Conservation (phyloP, 1,140 invertebrate species). For the Cyphomyrmex costatus region DNA sequence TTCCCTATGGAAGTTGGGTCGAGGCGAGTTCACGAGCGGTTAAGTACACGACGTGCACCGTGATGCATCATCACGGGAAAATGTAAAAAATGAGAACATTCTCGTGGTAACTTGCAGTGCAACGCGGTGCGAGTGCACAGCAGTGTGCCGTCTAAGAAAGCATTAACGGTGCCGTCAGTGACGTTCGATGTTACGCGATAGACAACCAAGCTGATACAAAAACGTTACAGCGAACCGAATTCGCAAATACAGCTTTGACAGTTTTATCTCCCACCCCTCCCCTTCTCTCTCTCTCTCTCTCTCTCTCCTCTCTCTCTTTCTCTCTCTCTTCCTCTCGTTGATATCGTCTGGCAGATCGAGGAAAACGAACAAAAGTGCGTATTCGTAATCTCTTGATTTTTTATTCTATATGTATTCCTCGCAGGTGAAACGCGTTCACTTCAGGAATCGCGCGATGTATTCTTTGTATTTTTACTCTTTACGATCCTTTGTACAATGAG, state of each 20-base stretch:
- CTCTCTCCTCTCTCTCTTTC: neutral
- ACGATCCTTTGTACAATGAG: neutral
- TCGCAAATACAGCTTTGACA: slow-evolving; percentile 15
- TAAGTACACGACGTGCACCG: neutral
- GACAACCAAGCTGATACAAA: slow-evolving; percentile 12
- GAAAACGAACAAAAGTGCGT: slow-evolving; percentile 50
- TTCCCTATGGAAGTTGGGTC: neutral
- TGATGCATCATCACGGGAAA: slow-evolving; percentile 35
- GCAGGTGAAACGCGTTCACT: neutral
- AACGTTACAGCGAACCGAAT: slow-evolving; percentile 23
- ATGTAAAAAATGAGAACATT: slow-evolving; percentile 46
- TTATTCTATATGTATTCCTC: neutral
- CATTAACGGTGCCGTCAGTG: neutral
- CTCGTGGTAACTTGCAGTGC: slow-evolving; percentile 49
- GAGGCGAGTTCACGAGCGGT: slow-evolving; percentile 35
- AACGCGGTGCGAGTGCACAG: slow-evolving; percentile 13
- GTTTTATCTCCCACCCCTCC: neutral
- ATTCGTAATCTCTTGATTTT: neutral
- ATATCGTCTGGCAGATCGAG: slow-evolving; percentile 25
- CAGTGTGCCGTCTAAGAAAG: neutral
- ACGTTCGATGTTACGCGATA: slow-evolving; percentile 34
- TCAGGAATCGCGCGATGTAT: neutral
- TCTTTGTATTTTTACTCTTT: neutral
- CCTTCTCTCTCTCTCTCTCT: neutral
- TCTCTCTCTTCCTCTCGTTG: neutral